Percentiles rank a stretch among this genome's conserved stretches.
These are phyloP conservation scores for Amorpha juglandis DNA, from an alignment of 2,888 invertebrate genomes.

Conservation along the genomic window DNA sequence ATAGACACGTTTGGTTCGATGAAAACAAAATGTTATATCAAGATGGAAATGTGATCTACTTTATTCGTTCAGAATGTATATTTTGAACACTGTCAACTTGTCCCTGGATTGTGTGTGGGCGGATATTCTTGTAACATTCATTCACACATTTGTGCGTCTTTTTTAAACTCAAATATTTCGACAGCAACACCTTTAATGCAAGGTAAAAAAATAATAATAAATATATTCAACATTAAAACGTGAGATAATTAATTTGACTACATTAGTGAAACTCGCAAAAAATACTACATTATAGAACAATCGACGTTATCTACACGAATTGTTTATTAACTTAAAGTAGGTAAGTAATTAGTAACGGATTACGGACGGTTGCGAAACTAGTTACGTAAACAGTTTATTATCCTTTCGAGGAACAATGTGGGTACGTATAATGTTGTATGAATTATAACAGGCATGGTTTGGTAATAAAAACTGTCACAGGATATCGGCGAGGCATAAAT, in stretches of 20 bases:
- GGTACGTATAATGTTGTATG: conserved; percentile 38
- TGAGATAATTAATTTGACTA: not conserved
- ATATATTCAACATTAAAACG: not conserved
- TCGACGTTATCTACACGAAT: not conserved
- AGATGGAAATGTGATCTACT: not conserved
- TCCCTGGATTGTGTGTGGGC: not conserved
- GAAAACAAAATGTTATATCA: conserved; percentile 6
- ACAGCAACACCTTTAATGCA: not conserved
- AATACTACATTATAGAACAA: not conserved
- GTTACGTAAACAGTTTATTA: not conserved
- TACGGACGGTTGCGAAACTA: not conserved
- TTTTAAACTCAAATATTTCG: conserved; percentile 1
- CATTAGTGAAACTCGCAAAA: not conserved
- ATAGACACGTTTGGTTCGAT: not conserved
- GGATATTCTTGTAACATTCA: conserved; percentile 2
- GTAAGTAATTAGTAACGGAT: not conserved
- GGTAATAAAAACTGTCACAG: conserved; percentile 69
- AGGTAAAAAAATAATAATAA: not conserved
- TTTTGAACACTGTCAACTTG: not conserved
- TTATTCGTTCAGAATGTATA: conserved; percentile 2
- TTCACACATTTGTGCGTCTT: not conserved
- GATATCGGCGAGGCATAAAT: conserved; percentile 78
- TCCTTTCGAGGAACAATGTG: not conserved
- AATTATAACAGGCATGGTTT: conserved; percentile 58
- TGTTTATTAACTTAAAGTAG: not conserved